Percentiles rank a stretch among this genome's conserved stretches.
phyloP scores from a whole-genome alignment of 2,113 vertebrate species.

The Thamnaconus septentrionalis region DNA sequence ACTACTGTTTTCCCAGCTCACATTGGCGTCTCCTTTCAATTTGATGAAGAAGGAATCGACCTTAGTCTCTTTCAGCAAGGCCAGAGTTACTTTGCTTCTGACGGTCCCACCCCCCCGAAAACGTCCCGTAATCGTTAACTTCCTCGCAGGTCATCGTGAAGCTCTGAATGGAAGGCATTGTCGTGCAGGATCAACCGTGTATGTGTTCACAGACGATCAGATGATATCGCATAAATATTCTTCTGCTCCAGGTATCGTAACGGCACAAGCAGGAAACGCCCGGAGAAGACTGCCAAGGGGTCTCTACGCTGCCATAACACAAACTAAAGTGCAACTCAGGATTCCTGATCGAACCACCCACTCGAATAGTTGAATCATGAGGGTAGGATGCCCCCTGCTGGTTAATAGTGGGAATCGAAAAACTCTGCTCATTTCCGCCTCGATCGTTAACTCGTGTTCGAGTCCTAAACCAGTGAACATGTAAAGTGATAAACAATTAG shows the following conservation, averaged over 20 bases:
- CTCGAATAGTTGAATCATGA: no score
- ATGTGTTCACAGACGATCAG: background rate
- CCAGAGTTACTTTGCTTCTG: slow-evolving; percentile 48
- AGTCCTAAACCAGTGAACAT: no score
- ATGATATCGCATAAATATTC: no score
- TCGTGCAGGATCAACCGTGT: background rate
- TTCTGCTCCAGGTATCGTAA: no score
- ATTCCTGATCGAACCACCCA: no score
- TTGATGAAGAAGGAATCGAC: slow-evolving; percentile 60
- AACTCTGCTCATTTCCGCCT: no score
- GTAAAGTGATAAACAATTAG: no score
- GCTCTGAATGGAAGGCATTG: slow-evolving; percentile 47
- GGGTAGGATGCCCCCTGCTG: no score
- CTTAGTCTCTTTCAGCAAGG: slow-evolving; percentile 39
- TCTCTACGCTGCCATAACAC: slow-evolving; percentile 25
- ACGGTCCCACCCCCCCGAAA: slow-evolving; percentile 64
- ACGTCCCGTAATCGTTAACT: slow-evolving; percentile 50
- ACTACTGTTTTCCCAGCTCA: slow-evolving; percentile 54
- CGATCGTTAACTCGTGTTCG: no score
- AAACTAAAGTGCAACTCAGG: background rate
- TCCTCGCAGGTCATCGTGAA: slow-evolving; percentile 44
- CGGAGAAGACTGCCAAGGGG: background rate
- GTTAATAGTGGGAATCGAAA: no score
- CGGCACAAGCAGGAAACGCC: slow-evolving; percentile 21
- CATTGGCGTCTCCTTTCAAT: slow-evolving; percentile 63